A percentile compares a stretch with the other conserved stretches of the same genome.
Conservation (phyloP, 2,797 vertebrate species). For the Anabas testudineus region DNA sequence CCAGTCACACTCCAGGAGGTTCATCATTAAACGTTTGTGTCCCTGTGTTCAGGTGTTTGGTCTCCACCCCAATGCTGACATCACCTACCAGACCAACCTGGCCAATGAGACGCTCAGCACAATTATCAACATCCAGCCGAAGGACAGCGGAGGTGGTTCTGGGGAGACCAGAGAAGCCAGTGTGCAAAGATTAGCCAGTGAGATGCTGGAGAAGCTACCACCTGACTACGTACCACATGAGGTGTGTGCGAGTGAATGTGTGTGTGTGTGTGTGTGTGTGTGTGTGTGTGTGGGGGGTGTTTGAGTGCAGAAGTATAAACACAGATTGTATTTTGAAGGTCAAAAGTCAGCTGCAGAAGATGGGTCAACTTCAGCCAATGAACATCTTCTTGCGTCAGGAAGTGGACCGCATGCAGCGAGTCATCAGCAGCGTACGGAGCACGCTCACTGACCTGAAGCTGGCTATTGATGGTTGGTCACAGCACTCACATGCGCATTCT, state of each 20-base stretch:
- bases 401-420: conserved; percentile 88
- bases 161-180: conserved; percentile 86
- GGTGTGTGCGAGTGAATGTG: conserved; percentile 61
- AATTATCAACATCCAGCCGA: conserved; percentile 89
- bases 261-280: too few relatives aligned
- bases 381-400: conserved; percentile 91
- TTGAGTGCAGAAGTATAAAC: not conserved
- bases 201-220: conserved; percentile 91
- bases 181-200: conserved; percentile 84
- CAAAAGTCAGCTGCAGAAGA: conserved; percentile 84
- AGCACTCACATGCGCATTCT: not conserved
- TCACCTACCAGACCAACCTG: conserved; percentile 90
- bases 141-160: conserved; percentile 82
- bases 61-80: conserved; percentile 89
- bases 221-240: conserved; percentile 86
- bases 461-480: conserved; percentile 86
- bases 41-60: conserved; percentile 85
- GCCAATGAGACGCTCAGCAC: conserved; percentile 87
- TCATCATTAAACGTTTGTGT: not conserved
- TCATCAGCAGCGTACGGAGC: conserved; percentile 83
- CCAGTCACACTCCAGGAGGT: not conserved
- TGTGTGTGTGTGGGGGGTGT: too few relatives aligned
- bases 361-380: conserved; percentile 87
- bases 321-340: conserved; percentile 74
- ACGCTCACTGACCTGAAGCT: conserved; percentile 87